phyloP scores from a whole-genome alignment of 2,113 vertebrate species.

The Nannobrachium achirus region DNA sequence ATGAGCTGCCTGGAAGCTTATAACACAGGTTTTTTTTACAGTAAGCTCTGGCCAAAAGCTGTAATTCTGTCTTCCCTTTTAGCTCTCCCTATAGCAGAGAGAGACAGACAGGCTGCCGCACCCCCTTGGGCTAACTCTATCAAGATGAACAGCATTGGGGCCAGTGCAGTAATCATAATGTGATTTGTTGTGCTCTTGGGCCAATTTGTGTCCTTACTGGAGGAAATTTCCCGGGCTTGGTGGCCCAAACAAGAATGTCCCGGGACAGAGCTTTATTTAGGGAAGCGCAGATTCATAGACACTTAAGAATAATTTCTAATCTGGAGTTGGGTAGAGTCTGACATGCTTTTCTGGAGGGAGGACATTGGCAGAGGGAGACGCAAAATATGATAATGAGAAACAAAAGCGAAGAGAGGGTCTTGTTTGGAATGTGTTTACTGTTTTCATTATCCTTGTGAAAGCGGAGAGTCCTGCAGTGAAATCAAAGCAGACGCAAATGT shows the following conservation, averaged over 20 bases:
- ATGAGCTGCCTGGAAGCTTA: conserved; percentile 69
- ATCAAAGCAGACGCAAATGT: conserved; percentile 69
- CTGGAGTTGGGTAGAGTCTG: conserved; percentile 59
- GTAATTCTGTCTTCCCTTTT: conserved; percentile 56
- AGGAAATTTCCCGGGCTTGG: conserved; percentile 46
- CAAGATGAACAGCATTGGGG: conserved; percentile 65
- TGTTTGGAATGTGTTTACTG: conserved; percentile 71
- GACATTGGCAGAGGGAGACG: conserved; percentile 59
- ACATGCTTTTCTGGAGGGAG: conserved; percentile 53
- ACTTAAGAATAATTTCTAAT: conserved; percentile 71
- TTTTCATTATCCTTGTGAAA: conserved; percentile 73
- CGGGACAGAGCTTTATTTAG: conserved; percentile 67
- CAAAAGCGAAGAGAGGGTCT: conserved; percentile 64
- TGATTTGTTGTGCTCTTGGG: conserved; percentile 70
- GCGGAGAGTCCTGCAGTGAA: conserved; percentile 55
- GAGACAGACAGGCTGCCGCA: conserved; percentile 41
- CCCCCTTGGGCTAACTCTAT: conserved; percentile 62
- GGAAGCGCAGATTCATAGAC: conserved; percentile 66
- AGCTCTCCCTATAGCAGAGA: conserved; percentile 31
- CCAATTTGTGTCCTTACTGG: conserved; percentile 65
- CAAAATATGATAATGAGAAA: conserved; percentile 70
- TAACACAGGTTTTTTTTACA: conserved; percentile 60
- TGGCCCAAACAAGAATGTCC: conserved; percentile 50
- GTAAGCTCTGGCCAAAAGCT: conserved; percentile 49
- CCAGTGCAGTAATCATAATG: conserved; percentile 68